A percentile compares a stretch with the other conserved stretches of the same genome.
Evolutionary conservation across 2,113 vertebrate genomes (phyloP).

Genomic region (Saimiri boliviensis): DNA sequence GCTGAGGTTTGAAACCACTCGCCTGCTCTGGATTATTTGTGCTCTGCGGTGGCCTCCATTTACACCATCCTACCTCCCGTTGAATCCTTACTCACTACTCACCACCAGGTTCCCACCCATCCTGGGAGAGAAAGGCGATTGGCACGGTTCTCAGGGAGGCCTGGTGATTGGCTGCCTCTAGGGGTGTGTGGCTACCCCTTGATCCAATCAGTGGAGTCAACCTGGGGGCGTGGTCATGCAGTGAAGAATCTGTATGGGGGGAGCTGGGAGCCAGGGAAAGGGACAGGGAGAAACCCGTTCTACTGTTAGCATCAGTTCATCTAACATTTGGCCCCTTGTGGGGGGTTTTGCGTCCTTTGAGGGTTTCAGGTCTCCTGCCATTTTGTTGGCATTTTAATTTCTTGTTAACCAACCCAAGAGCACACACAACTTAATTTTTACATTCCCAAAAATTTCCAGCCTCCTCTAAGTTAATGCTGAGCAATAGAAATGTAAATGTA

Average conservation of each 20-base stretch:
- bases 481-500: neutral
- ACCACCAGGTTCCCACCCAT: neutral
- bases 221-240: fast-evolving
- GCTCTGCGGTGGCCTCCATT: neutral
- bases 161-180: conserved; percentile 14
- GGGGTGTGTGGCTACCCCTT: neutral
- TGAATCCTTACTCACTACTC: neutral
- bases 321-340: neutral
- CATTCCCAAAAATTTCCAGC: neutral
- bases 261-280: too few species aligned
- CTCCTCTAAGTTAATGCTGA: neutral
- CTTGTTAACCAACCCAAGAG: neutral
- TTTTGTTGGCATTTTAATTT: neutral
- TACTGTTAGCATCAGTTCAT: neutral
- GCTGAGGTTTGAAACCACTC: neutral
- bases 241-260: neutral
- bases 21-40: too few species aligned
- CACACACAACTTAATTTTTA: neutral
- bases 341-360: neutral
- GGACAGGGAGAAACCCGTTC: too few species aligned
- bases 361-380: neutral
- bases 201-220: neutral
- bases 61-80: neutral
- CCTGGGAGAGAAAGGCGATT: neutral
- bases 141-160: neutral